These are phyloP conservation scores for Galago senegalensis DNA, from an alignment of 2,797 vertebrate genomes.

Conservation along the genomic window DNA sequence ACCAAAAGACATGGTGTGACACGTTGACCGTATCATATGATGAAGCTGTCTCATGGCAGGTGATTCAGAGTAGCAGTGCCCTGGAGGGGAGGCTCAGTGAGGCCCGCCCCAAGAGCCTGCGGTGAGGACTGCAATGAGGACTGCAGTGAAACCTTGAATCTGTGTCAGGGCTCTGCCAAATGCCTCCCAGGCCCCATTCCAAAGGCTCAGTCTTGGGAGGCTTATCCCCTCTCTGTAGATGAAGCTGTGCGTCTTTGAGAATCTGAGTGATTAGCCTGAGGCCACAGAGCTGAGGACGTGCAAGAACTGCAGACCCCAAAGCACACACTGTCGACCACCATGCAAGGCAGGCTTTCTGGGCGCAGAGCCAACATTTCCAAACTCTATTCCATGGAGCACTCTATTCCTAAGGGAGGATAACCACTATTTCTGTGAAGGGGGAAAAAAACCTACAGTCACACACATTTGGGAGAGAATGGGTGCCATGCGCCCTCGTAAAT, in stretches of 20 bases:
- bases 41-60: background rate
- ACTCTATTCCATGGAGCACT: background rate
- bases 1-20: background rate
- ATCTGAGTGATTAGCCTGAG: no score
- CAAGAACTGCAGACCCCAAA: background rate
- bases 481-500: background rate
- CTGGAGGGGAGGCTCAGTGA: no score
- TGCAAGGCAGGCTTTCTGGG: background rate
- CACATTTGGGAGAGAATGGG: background rate
- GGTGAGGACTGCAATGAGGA: fast-evolving
- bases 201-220: background rate
- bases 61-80: background rate
- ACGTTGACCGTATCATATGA: background rate
- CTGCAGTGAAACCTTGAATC: fast-evolving
- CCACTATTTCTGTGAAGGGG: background rate
- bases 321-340: fast-evolving
- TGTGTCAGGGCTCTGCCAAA: background rate
- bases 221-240: background rate
- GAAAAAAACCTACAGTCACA: background rate
- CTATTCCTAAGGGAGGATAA: background rate
- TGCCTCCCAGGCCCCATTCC: background rate
- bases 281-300: background rate
- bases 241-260: background rate
- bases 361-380: background rate
- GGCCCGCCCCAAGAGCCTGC: fast-evolving